phyloP scores from a whole-genome alignment of 2,113 vertebrate species.

The Dendrocopos noguchii region DNA sequence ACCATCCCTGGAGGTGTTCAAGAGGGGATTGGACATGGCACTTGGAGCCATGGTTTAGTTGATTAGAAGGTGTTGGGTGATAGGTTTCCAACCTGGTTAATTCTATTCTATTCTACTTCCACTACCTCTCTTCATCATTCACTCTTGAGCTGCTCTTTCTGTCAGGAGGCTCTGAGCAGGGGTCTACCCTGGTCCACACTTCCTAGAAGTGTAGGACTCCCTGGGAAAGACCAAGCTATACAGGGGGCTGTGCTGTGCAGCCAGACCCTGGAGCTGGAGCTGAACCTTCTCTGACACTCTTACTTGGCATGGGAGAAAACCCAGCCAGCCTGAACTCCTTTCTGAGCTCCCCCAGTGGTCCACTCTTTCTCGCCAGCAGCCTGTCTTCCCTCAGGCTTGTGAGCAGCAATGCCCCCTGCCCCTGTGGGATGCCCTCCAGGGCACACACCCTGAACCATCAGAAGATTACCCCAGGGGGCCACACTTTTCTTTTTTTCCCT shows the following conservation, averaged over 20 bases:
- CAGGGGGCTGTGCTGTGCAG: not conserved
- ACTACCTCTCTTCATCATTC: not conserved
- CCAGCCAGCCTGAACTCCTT: not conserved
- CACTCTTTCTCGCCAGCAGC: not conserved
- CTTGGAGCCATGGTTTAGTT: too few relatives aligned
- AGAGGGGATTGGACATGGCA: too few relatives aligned
- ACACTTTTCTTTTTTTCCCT: not conserved
- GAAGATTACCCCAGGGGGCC: not conserved
- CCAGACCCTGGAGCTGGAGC: not conserved
- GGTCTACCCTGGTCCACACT: accelerated
- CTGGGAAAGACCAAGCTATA: not conserved
- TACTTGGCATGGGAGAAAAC: not conserved
- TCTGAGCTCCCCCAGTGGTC: not conserved
- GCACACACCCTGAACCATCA: not conserved
- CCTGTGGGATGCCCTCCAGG: not conserved
- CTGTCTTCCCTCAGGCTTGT: not conserved
- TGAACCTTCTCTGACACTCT: not conserved
- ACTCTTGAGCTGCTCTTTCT: too few relatives aligned
- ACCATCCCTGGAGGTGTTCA: too few relatives aligned
- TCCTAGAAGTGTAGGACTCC: not conserved
- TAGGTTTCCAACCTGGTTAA: too few relatives aligned
- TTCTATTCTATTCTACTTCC: not conserved
- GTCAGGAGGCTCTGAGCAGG: not conserved
- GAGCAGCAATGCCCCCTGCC: not conserved
- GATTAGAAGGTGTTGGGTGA: too few relatives aligned